phyloP scores from a whole-genome alignment of 2,797 vertebrate species.

The Remorina albescens region DNA sequence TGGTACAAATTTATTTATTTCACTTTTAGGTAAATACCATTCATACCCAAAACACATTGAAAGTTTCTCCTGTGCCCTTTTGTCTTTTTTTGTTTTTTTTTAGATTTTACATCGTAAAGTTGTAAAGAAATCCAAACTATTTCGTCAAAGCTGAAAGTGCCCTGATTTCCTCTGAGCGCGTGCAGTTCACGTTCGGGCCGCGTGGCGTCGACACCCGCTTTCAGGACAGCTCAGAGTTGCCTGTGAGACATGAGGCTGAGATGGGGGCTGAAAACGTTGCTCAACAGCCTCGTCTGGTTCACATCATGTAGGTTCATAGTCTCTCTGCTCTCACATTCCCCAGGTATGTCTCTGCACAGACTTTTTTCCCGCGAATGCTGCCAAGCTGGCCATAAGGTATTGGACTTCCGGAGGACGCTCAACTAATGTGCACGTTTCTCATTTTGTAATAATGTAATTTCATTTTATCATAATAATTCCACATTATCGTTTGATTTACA shows the following conservation, averaged over 20 bases:
- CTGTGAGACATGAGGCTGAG: not conserved
- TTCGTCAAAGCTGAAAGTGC: no score
- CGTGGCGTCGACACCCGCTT: conserved; percentile 47
- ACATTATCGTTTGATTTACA: rapidly evolving
- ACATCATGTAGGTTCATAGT: not conserved
- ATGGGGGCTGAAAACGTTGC: not conserved
- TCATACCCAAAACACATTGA: no score
- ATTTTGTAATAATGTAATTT: not conserved
- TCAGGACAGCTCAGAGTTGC: not conserved
- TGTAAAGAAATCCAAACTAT: no score
- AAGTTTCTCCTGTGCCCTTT: no score
- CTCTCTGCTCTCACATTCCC: no score
- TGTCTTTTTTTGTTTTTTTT: no score
- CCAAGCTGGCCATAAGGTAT: conserved; percentile 8
- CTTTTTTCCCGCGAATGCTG: not conserved
- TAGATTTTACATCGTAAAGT: no score
- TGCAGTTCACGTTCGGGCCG: conserved; percentile 16
- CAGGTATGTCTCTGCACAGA: not conserved
- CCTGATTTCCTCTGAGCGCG: no score
- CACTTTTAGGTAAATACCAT: no score
- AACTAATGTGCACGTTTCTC: not conserved
- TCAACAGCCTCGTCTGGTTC: no score
- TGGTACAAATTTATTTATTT: no score
- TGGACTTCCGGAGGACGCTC: conserved; percentile 29
- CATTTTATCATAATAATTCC: rapidly evolving